Evolutionary conservation across 2,113 vertebrate species (phyloP).

Genomic region (Siphamia tubifer): DNA sequence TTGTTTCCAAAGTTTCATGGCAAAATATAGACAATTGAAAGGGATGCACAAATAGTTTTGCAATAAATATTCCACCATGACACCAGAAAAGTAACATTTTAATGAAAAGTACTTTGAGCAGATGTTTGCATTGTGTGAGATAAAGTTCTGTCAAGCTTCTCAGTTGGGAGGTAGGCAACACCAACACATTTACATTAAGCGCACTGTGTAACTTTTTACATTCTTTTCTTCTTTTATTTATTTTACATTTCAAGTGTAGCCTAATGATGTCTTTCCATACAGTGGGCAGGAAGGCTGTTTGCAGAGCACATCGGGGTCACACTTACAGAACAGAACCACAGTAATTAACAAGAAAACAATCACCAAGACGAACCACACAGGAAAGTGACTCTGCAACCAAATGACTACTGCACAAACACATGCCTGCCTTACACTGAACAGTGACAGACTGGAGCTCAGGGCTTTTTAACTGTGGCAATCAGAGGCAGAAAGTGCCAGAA

Average conservation of each 20-base stretch:
- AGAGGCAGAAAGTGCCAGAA: background rate
- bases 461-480: background rate
- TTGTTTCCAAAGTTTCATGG: background rate
- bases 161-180: constrained; percentile 22
- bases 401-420: background rate
- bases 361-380: background rate
- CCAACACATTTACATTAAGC: constrained; percentile 7
- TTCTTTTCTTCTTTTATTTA: no score
- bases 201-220: constrained; percentile 22
- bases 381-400: background rate
- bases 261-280: background rate
- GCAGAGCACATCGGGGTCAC: background rate
- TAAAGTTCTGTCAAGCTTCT: constrained; percentile 16
- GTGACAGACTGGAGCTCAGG: background rate
- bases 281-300: background rate
- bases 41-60: background rate
- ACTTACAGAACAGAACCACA: background rate
- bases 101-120: background rate
- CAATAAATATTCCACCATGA: constrained; percentile 4
- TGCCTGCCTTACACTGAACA: background rate
- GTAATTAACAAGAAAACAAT: background rate
- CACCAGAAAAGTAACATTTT: background rate
- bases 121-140: background rate
- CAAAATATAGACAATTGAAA: no score
- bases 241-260: constrained; percentile 20